Conservation (phyloP, 2,888 invertebrate species). For the Melitaea athalia region DNA sequence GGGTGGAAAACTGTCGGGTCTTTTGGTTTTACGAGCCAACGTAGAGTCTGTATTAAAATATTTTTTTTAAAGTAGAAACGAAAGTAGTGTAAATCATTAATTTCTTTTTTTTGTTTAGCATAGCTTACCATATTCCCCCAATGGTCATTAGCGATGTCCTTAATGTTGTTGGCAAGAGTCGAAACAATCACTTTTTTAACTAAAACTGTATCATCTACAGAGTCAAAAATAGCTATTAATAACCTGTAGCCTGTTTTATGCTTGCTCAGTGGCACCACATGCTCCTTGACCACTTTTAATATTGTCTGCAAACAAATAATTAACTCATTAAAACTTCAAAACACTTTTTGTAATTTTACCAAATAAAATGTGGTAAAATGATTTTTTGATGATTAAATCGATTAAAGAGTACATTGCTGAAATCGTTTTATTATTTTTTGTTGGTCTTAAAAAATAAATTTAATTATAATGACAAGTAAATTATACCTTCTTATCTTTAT, state of each 20-base stretch:
- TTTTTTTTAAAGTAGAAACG: neutral
- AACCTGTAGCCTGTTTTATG: slow-evolving; percentile 95
- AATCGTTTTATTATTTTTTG: too few relatives aligned
- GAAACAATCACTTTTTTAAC: slow-evolving; percentile 90
- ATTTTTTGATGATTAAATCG: too few relatives aligned
- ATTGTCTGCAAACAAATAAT: slow-evolving; percentile 82
- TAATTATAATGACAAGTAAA: neutral
- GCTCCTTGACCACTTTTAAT: slow-evolving; percentile 93
- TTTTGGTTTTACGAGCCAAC: slow-evolving; percentile 93
- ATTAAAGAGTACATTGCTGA: too few relatives aligned
- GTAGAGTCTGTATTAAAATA: slow-evolving; percentile 78
- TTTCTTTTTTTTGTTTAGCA: neutral
- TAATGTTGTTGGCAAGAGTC: slow-evolving; percentile 85
- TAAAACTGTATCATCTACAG: slow-evolving; percentile 95
- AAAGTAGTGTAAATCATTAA: neutral
- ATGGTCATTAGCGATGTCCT: slow-evolving; percentile 87
- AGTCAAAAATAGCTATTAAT: slow-evolving; percentile 91
- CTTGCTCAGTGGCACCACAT: slow-evolving; percentile 88
- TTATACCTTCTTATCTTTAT: slow-evolving; percentile 87
- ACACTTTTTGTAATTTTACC: too few relatives aligned
- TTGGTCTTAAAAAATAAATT: neutral
- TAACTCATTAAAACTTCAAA: neutral
- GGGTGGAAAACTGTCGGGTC: slow-evolving; percentile 93
- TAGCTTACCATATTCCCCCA: slow-evolving; percentile 90
- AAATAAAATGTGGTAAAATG: too few relatives aligned